These are phyloP conservation scores for Acanthosepion pharaonis DNA, from an alignment of 2,888 invertebrate genomes.

Conservation along the genomic window DNA sequence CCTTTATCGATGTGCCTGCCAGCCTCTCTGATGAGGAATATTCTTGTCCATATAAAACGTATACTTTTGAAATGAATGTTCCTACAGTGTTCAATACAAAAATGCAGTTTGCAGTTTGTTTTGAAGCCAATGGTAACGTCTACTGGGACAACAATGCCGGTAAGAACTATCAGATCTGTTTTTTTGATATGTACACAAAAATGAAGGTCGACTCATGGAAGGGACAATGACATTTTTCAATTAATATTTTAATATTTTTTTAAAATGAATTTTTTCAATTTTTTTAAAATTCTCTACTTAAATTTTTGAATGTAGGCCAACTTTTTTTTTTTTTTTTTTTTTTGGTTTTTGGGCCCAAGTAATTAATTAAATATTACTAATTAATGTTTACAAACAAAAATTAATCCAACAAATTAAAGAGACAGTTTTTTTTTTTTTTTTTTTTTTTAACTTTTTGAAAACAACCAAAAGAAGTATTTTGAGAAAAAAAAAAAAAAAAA, in stretches of 20 bases:
- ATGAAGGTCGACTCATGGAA: slow-evolving; percentile 38
- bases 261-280: neutral
- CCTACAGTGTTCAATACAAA: slow-evolving; percentile 74
- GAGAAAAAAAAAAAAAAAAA: neutral
- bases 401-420: neutral
- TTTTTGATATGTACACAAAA: slow-evolving; percentile 35
- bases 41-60: slow-evolving; percentile 84
- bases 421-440: neutral
- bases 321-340: neutral
- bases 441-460: neutral
- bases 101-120: slow-evolving; percentile 92
- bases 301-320: neutral
- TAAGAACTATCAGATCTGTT: slow-evolving; percentile 83
- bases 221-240: neutral
- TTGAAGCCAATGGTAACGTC: slow-evolving; percentile 80
- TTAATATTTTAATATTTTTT: neutral
- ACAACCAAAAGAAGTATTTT: neutral
- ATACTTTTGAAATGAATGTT: slow-evolving; percentile 86
- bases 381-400: neutral
- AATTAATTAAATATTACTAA: neutral
- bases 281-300: neutral
- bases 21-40: slow-evolving; percentile 75
- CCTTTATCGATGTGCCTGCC: slow-evolving; percentile 85
- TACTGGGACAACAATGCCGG: slow-evolving; percentile 94
- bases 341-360: neutral